Evolutionary conservation across 2,113 vertebrate species (phyloP), one percentile per base, ranked within the genome.

Genomic region (Ammospiza caudacuta): DNA sequence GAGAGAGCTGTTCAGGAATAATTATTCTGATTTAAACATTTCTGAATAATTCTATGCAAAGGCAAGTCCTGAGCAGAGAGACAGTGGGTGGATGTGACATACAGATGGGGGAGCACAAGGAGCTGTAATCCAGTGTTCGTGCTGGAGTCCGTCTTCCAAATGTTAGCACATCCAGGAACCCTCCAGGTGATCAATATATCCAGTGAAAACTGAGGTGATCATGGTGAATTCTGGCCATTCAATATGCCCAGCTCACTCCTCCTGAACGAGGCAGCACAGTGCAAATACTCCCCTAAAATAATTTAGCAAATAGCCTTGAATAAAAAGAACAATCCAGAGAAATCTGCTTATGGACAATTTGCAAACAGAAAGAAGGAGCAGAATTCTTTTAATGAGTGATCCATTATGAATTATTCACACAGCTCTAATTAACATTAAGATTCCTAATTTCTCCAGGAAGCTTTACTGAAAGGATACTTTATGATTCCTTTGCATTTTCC

Each of bases 21-120:
- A 96, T 94, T 96, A 95, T 96, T 97, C 95, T 69, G 94, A 84
- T 95, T 95, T 96, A 94, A 96, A 95, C 87, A 83, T 95, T 96
- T 95, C 95, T 94, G 91, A 94, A 89, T 92, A 95, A 92, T 76
- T 92, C 69, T 29, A 46, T 78, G 89, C 70, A 66, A 55, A 94
- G 46, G 80, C 85, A 79, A 81, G 88, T 41, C 89, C 79, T 78
- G 92, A 95, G 9, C 35, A 46, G 78, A 82, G 81, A 92, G 84
- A 13, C 87, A 67, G 95, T 9, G 14, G 83, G 90, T 47, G 78
- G 94, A 83, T 83, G 73, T 83, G 79, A 44, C 79, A 89, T 29
- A 25, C 87, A 92, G 92, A 90, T 67, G 82, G 85, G 77, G 83
- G 85, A 95, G 88, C 37, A 17, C 85, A 72, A 78, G 90, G 54